Base-by-base conservation (phyloP, 2,797 vertebrate genomes). In the Sebastes hubbsi region DNA sequence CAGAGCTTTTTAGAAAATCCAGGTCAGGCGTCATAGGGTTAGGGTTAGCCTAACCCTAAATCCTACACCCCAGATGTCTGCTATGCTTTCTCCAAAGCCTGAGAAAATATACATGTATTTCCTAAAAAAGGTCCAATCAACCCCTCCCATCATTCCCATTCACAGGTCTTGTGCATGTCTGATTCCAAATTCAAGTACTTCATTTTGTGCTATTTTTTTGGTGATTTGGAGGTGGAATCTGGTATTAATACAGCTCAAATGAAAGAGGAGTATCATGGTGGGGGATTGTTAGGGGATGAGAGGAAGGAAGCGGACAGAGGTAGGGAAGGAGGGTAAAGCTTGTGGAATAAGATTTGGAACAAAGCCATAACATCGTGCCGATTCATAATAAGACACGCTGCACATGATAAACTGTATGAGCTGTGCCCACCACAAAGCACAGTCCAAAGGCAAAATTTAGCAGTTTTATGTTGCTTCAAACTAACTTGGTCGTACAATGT, bases 101-200 rank as follows among this genome's bases (percentile, higher is more conserved):
- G 11, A 70, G 63, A 67, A 87, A 74, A 81, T 36, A 79, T 49
- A 54, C 10, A 61, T 25, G 18, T 8, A 58, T 25, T 42, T 42
- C 6, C 38, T 16, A 42, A 42, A 42, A 82, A 82, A 32, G 62
- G 64, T 66, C 72, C 54, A 54, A 70, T 81, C 61, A 24, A 6
- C 55, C 34, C 12, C 56, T 64, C 46, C 34, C 20, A 14, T 58
- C 4, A 30, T 55, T 78, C 14, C 29, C 54, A 72, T 79, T 84
- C 63, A 55, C 20, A 20, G 49, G 20, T 52, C 46, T 52, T 9
- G 8, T 49, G 16, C 42, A 49, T 49, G 81, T 82, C 65, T 75
- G 58, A 90, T 81, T 89, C 60, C 49, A 80, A 80, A 87, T 81
- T 83, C 67, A 84, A 83, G 81, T 81, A 66, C 83, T 83, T 92